Base-by-base conservation (phyloP, 30 jellyfish, hydroid and myxozoan genomes). In the Cassiopea xamachana region DNA sequence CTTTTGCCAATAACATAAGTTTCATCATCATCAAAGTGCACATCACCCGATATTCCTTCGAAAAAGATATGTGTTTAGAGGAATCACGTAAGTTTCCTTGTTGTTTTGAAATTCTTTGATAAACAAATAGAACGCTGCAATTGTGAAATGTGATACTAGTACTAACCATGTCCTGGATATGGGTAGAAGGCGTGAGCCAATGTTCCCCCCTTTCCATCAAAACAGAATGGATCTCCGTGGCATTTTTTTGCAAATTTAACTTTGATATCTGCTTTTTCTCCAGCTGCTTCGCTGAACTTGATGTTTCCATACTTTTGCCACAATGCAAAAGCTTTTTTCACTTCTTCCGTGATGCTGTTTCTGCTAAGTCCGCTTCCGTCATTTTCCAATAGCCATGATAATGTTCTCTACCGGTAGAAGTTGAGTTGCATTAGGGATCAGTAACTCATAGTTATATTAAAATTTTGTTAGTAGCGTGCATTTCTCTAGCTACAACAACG, bases 131-230 rank as follows among this genome's bases (percentile, higher is more conserved):
- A 27, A 27, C 39, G 39, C 39, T 27, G 39, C 39, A 27, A 27
- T 27, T 27, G 39, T 27, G 39, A 27, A 27, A 27, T 27, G 39
- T 27, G 39, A 27, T 27, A 27, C 39, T 27, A 27, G 39, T 27
- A 27, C 46, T 67, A 14, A 91, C 97, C 91, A 75, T 17, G 60
- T 49, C 92, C 93, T 43, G 87, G 87, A 46, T 79, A 79, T 5
- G 98, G 98, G 60, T 93, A 93, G 75, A 88, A 93, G 44, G 97
- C 98, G 71, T 93, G 98, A 15, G 98, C 98, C 48, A 93, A 78
- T 1, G 96, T 93, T 43, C 97, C 97, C 2, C 97, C 98, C 78
- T 77, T 68, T 19, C 87, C 87, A 70, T 93, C 98, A 80, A 93
- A 93, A 78, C 88, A 68, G 70, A 61, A 93, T 1, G 97, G 97